Percentiles rank a stretch among this genome's conserved stretches.
These are phyloP conservation scores for Myotis daubentonii DNA, from an alignment of 2,797 vertebrate species.

Conservation along the genomic window DNA sequence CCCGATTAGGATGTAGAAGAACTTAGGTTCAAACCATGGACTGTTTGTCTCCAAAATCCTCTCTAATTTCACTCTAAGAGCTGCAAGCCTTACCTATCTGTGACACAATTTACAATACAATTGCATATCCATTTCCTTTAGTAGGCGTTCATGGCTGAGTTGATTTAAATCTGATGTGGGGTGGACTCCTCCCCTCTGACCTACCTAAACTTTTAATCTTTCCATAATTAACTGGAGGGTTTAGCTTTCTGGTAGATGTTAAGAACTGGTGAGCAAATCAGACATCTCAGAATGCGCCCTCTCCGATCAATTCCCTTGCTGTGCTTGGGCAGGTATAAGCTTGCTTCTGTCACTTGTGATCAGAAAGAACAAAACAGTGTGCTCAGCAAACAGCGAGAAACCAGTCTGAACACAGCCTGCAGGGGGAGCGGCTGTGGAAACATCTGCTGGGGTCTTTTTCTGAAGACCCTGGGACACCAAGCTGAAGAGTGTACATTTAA, in stretches of 20 bases:
- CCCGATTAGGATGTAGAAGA: neutral
- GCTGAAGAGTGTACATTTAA: neutral
- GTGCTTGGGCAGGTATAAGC: neutral
- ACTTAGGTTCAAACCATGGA: neutral
- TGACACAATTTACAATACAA: neutral
- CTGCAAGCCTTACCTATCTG: neutral
- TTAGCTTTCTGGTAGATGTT: neutral
- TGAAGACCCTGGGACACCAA: neutral
- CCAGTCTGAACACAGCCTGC: neutral
- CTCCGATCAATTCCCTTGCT: neutral
- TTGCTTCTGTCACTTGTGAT: neutral
- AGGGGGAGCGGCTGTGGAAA: neutral
- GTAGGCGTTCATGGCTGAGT: neutral
- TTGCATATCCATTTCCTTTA: too few species aligned
- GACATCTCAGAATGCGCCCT: neutral
- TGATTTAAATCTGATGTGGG: neutral
- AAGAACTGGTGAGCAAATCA: neutral
- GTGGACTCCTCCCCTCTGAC: neutral
- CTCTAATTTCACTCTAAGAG: neutral
- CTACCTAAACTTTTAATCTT: neutral
- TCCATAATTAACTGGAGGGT: neutral
- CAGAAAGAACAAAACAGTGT: neutral
- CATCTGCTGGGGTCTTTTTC: neutral
- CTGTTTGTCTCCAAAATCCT: neutral
- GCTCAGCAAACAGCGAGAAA: neutral